Percentiles rank a stretch among this genome's conserved stretches.
These are phyloP conservation scores for Caenorhabditis doughertyi DNA, from an alignment of 2,888 invertebrate species.

Conservation along the genomic window DNA sequence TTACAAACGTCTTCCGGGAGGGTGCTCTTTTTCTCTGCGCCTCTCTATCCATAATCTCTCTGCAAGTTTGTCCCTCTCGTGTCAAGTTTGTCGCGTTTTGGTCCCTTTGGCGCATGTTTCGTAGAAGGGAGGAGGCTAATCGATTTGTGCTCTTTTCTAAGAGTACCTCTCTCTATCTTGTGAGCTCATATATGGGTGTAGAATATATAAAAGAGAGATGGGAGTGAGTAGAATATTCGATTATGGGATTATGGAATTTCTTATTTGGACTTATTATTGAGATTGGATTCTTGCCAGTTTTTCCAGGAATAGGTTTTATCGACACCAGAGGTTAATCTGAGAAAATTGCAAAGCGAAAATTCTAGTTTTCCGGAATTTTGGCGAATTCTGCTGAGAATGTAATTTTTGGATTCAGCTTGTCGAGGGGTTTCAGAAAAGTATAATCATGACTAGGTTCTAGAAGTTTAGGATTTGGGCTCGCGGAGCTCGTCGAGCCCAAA, in stretches of 20 bases:
- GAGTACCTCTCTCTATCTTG: too few relatives aligned
- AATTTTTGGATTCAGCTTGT: neutral
- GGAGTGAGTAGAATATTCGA: neutral
- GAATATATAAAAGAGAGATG: neutral
- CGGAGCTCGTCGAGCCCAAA: neutral
- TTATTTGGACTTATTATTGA: too few relatives aligned
- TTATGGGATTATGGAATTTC: too few relatives aligned
- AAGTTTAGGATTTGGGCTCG: neutral
- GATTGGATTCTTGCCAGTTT: too few relatives aligned
- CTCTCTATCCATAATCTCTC: neutral
- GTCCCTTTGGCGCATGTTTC: neutral
- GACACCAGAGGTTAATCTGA: too few relatives aligned
- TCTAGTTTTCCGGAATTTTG: neutral
- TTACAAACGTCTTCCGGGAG: conserved; percentile 4
- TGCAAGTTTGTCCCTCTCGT: neutral
- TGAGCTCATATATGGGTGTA: too few relatives aligned
- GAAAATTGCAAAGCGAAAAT: too few relatives aligned
- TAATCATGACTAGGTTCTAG: neutral
- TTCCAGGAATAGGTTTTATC: too few relatives aligned
- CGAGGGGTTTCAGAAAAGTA: neutral
- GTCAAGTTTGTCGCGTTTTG: conserved; percentile 23
- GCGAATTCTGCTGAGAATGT: neutral
- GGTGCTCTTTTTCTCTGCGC: conserved; percentile 11
- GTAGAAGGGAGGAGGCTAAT: neutral
- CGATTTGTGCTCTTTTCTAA: conserved; percentile 16